phyloP scores from a whole-genome alignment of 2,113 vertebrate genomes.

The human (Homo sapiens) region GRCh38 chr9:132777001-132777500 shows the following conservation, averaged over 20 bases:
- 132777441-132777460: accelerated
- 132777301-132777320: accelerated
- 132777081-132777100: too few species aligned
- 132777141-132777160: accelerated
- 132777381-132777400: accelerated
- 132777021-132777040: background rate
- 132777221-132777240: accelerated
- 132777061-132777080: background rate
- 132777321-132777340: accelerated
- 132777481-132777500: background rate
- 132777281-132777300: accelerated
- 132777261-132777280: accelerated
- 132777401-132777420: background rate
- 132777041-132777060: accelerated
- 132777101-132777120: background rate
- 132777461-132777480: accelerated
- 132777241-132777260: accelerated
- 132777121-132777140: accelerated
- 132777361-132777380: background rate
- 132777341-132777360: accelerated
- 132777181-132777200: background rate
- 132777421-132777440: accelerated
- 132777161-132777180: accelerated
- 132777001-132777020: background rate
- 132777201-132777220: background rate